Evolutionary conservation across 2,888 invertebrate genomes (phyloP), one percentile per base, ranked within the genome.

Genomic region (Ormyrus thymus): DNA sequence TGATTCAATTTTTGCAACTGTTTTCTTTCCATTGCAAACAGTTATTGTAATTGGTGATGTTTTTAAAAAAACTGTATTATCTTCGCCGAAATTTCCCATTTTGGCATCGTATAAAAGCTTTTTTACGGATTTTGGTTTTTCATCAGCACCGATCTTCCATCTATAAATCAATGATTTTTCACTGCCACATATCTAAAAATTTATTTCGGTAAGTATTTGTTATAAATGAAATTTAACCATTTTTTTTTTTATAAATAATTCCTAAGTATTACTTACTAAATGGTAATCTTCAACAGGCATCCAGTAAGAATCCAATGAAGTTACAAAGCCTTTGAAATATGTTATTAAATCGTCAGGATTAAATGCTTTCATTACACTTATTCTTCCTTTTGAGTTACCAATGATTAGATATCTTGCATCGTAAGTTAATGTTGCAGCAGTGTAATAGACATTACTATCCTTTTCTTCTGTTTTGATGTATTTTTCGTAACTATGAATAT

Each of bases 1-100:
- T 76, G 89, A 89, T 29, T 91, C 90, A 3, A 89, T 85, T 88
- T 92, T 91, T 59, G 90, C 89, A 55, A 92, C 83, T 0, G 91
- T 85, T 81, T 91, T 90, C 78, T 91, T 89, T 48, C 91, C 92
- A 45, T 90, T 90, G 88, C 91, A 91, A 76, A 83, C 70, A 46
- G 84, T 82, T 48, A 90, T 84, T 8, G 85, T 84, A 53, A 84
- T 86, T 4, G 84, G 81, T 13, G 83, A 79, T 4, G 85, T 87
- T 82, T 87, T 88, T 58, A 85, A 85, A 9, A 84, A 85, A 3
- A 89, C 74, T 29, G 84, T 83, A 76, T 89, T 83, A 61, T 89
- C 86, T 11, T 73, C 50, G 4, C 81, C 85, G 55, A 78, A 82
- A 59, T 85, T 82, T 61, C 84, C 83, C 75, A 89, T 84, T 56